Evolutionary conservation across 2,888 invertebrate species (phyloP).

Genomic region (Mythimna pallens): DNA sequence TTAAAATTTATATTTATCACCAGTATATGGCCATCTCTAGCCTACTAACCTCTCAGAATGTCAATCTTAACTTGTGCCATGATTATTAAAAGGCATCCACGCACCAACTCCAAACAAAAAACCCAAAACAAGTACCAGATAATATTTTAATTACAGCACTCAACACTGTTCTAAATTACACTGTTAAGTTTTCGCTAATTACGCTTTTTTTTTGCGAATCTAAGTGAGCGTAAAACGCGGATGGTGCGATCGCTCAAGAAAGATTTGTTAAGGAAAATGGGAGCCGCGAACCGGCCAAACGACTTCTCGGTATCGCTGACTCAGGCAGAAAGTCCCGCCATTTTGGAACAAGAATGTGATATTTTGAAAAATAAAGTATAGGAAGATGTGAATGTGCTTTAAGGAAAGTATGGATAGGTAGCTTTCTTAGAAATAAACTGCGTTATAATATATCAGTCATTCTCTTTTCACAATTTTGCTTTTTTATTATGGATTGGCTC

Average conservation of each 20-base stretch:
- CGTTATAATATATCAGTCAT: not conserved
- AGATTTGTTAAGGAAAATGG: conserved; percentile 69
- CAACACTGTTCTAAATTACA: conserved; percentile 42
- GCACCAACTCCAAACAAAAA: conserved; percentile 8
- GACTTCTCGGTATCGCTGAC: conserved; percentile 70
- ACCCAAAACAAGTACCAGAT: conserved; percentile 12
- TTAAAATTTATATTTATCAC: not conserved
- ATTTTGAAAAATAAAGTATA: conserved; percentile 33
- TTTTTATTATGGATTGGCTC: not conserved
- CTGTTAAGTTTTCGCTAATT: conserved; percentile 43
- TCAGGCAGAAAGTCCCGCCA: conserved; percentile 66
- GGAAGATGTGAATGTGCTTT: not conserved
- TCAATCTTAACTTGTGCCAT: not conserved
- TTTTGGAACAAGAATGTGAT: conserved; percentile 52
- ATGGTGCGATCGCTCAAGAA: conserved; percentile 47
- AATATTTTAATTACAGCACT: conserved; percentile 46
- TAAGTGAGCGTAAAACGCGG: conserved; percentile 54
- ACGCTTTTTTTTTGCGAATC: conserved; percentile 38
- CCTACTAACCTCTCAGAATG: not conserved
- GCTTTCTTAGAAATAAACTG: conserved; percentile 13
- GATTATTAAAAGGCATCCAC: conserved; percentile 3
- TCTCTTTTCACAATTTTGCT: not conserved
- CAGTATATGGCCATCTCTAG: not conserved
- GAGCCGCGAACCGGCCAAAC: conserved; percentile 58
- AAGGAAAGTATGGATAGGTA: conserved; percentile 29